Conservation (phyloP, 2,888 invertebrate genomes). For the Ochlodes sylvanus region DNA sequence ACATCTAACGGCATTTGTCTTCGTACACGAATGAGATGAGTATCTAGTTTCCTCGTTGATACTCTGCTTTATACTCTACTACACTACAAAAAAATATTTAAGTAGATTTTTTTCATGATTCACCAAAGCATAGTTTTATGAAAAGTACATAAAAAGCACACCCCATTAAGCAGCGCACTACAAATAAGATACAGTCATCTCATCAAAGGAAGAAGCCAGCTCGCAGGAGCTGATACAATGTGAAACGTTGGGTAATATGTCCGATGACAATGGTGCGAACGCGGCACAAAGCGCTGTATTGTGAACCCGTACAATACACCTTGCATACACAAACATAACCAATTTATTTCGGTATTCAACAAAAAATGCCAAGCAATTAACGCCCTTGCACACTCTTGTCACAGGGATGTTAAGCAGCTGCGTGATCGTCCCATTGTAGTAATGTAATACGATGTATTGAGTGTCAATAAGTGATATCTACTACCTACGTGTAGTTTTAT, state of each 20-base stretch:
- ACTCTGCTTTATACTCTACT: too few species aligned
- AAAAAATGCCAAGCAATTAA: conserved; percentile 61
- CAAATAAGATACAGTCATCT: conserved; percentile 67
- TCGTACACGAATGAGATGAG: too few species aligned
- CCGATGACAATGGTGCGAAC: conserved; percentile 79
- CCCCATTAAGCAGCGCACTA: conserved; percentile 52
- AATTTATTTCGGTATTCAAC: conserved; percentile 56
- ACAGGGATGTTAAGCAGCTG: conserved; percentile 39
- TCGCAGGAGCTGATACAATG: conserved; percentile 61
- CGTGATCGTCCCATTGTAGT: conserved; percentile 31
- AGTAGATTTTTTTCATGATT: too few species aligned
- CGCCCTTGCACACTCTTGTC: conserved; percentile 51
- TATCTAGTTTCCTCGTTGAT: too few species aligned
- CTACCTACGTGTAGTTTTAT: conserved; percentile 65
- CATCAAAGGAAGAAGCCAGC: conserved; percentile 78
- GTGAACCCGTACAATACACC: conserved; percentile 80
- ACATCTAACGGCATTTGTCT: too few species aligned
- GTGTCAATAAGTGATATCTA: conserved; percentile 74
- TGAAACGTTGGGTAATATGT: conserved; percentile 81
- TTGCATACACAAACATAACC: conserved; percentile 71
- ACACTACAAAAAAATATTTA: too few species aligned
- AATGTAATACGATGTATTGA: conserved; percentile 56
- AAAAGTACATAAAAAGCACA: conserved; percentile 20
- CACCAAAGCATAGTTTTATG: neutral
- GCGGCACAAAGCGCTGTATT: conserved; percentile 80